phyloP scores from a whole-genome alignment of 2,113 vertebrate genomes.

The Bagarius yarrelli region DNA sequence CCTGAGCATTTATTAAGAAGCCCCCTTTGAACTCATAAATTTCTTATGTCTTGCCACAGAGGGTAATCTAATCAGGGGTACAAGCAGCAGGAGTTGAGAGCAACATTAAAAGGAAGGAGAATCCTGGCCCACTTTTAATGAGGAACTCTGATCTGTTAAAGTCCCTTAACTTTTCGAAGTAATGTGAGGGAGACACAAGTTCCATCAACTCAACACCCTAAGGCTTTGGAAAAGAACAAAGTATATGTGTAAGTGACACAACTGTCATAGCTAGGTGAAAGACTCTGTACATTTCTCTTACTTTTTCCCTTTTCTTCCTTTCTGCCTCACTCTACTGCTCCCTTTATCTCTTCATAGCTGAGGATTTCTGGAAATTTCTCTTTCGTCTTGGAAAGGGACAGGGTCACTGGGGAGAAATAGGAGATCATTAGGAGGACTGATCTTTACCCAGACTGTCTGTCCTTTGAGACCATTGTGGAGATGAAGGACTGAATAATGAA shows the following conservation, averaged over 20 bases:
- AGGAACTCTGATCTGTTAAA: conserved; percentile 45
- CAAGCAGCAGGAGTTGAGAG: conserved; percentile 25
- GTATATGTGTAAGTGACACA: conserved; percentile 17
- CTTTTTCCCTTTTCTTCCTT: neutral
- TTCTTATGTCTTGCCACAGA: conserved; percentile 39
- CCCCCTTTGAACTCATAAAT: conserved; percentile 40
- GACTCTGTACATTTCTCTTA: conserved; percentile 29
- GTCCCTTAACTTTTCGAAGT: conserved; percentile 46
- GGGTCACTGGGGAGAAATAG: conserved; percentile 57
- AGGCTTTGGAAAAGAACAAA: conserved; percentile 2
- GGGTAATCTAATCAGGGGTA: conserved; percentile 16
- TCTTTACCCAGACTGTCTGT: conserved; percentile 58
- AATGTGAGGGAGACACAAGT: conserved; percentile 32
- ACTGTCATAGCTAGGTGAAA: conserved; percentile 42
- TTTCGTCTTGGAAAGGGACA: conserved; percentile 31
- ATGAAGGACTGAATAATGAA: conserved; percentile 64
- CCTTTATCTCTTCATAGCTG: conserved; percentile 27
- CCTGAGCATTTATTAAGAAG: neutral
- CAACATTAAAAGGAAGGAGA: conserved; percentile 51
- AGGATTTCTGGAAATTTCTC: conserved; percentile 36
- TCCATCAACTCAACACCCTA: conserved; percentile 35
- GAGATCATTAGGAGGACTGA: conserved; percentile 56
- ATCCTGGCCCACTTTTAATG: conserved; percentile 52
- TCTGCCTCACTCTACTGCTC: conserved; percentile 24
- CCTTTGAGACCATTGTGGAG: conserved; percentile 56